These are phyloP conservation scores for Saguinus midas DNA, from an alignment of 2,113 vertebrate species.

Conservation along the genomic window DNA sequence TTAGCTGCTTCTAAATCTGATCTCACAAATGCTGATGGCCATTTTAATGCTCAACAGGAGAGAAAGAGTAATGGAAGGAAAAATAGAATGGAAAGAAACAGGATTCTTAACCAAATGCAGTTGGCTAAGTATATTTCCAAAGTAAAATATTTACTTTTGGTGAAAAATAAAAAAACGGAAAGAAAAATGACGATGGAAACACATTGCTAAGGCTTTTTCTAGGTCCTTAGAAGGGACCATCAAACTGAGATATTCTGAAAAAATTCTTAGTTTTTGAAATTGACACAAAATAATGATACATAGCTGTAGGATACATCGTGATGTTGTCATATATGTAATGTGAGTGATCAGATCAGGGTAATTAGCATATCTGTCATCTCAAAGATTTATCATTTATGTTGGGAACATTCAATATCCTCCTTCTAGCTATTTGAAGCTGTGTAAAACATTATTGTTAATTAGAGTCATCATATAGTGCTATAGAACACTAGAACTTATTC, in stretches of 20 bases:
- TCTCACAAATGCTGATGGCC: neutral
- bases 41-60: neutral
- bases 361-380: neutral
- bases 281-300: neutral
- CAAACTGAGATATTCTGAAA: neutral
- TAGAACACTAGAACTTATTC: neutral
- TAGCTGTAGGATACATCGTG: neutral
- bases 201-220: neutral
- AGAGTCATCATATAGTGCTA: neutral
- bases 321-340: neutral
- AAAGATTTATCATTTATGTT: neutral
- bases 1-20: neutral
- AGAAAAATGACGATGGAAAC: neutral
- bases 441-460: neutral
- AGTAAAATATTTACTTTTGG: neutral
- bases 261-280: neutral
- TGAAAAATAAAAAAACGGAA: neutral
- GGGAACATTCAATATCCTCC: neutral
- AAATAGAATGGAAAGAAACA: neutral
- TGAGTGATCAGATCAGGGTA: neutral
- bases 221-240: neutral
- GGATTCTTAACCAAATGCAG: neutral
- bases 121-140: neutral
- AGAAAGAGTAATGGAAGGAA: neutral
- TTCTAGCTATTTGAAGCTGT: neutral